Evolutionary conservation across 2,888 invertebrate species (phyloP).

Genomic region (Synanthedon tipuliformis): DNA sequence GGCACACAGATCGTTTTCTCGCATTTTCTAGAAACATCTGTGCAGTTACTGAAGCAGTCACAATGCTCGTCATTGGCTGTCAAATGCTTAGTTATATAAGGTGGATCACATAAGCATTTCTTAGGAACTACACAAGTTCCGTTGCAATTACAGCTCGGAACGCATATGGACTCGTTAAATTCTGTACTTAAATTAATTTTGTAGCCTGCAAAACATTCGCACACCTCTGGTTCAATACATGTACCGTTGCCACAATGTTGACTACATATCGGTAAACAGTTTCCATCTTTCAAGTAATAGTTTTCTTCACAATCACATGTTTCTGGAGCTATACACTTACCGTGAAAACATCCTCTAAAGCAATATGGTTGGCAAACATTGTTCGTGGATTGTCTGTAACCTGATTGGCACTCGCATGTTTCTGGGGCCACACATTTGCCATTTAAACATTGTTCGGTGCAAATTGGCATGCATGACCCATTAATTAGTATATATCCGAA

Average conservation of each 20-base stretch:
- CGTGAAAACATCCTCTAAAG: slow-evolving; percentile 18
- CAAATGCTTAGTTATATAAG: slow-evolving; percentile 8
- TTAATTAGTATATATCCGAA: slow-evolving; percentile 22
- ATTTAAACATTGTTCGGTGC: slow-evolving; percentile 55
- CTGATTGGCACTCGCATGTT: slow-evolving; percentile 48
- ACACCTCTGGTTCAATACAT: slow-evolving; percentile 52
- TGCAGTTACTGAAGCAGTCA: slow-evolving; percentile 3
- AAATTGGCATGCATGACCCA: slow-evolving; percentile 40
- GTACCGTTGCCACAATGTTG: slow-evolving; percentile 47
- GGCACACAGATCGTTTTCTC: neutral
- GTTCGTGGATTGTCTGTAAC: slow-evolving; percentile 26
- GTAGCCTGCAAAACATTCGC: slow-evolving; percentile 39
- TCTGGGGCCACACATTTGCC: slow-evolving; percentile 59
- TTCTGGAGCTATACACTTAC: slow-evolving; percentile 19
- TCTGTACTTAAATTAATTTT: slow-evolving; percentile 1
- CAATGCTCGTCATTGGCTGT: slow-evolving; percentile 5
- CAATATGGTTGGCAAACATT: slow-evolving; percentile 23
- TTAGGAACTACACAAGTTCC: slow-evolving; percentile 17
- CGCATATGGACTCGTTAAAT: slow-evolving; percentile 7
- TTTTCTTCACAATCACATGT: slow-evolving; percentile 17
- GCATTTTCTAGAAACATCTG: neutral
- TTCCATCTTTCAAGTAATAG: slow-evolving; percentile 7
- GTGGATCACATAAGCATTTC: slow-evolving; percentile 37
- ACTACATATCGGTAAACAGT: slow-evolving; percentile 44
- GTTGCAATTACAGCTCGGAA: slow-evolving; percentile 13